Conservation (phyloP, 2,888 invertebrate genomes). For the Apodemia zela region DNA sequence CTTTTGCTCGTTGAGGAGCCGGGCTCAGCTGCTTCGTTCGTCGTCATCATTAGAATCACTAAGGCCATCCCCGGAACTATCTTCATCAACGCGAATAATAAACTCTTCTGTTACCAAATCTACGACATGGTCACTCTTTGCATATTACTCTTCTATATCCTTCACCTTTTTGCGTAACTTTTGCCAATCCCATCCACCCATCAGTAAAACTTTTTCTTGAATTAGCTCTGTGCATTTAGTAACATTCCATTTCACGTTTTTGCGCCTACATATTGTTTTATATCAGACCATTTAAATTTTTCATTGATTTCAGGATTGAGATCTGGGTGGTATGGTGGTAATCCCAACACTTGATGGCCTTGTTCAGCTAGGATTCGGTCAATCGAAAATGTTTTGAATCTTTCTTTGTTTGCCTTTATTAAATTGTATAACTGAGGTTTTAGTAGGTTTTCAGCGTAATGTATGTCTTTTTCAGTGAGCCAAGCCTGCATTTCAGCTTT, state of each 20-base stretch:
- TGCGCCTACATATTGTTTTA: slow-evolving; percentile 24
- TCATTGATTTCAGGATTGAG: no score
- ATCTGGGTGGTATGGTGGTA: slow-evolving; percentile 35
- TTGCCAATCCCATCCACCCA: slow-evolving; percentile 25
- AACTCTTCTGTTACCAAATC: no score
- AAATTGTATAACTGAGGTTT: slow-evolving; percentile 33
- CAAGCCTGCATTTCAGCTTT: slow-evolving; percentile 35
- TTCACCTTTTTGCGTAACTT: slow-evolving; percentile 26
- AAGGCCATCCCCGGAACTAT: no score
- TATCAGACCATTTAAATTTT: slow-evolving; percentile 31
- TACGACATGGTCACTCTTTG: slow-evolving; percentile 26
- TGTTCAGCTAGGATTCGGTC: slow-evolving; percentile 25
- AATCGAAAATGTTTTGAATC: slow-evolving; percentile 30
- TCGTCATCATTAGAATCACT: no score
- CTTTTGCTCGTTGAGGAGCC: no score
- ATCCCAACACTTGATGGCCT: slow-evolving; percentile 21
- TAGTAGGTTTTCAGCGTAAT: slow-evolving; percentile 18
- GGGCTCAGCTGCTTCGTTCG: no score
- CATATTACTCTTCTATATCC: slow-evolving; percentile 25
- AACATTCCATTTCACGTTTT: slow-evolving; percentile 25
- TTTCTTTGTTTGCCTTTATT: slow-evolving; percentile 31
- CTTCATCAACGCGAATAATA: no score
- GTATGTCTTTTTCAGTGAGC: slow-evolving; percentile 33
- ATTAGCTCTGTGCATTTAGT: slow-evolving; percentile 17
- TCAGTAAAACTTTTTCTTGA: slow-evolving; percentile 22